Conservation (phyloP, 2,113 vertebrate genomes). For the Tragelaphus buxtoni region DNA sequence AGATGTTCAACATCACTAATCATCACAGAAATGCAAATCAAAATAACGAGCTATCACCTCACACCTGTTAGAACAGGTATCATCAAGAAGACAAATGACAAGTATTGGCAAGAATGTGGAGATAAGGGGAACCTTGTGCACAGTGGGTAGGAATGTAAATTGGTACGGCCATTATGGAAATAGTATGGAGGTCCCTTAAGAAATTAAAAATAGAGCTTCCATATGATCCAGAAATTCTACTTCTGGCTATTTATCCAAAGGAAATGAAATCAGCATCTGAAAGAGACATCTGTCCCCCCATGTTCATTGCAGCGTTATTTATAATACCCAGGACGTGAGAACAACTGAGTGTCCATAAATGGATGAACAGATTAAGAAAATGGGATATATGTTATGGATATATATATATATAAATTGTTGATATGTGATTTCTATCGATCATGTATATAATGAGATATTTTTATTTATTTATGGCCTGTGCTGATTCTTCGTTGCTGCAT, state of each 20-base stretch:
- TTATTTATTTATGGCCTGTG: neutral
- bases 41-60: neutral
- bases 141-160: neutral
- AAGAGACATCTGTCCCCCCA: neutral
- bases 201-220: neutral
- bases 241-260: neutral
- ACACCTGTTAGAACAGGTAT: neutral
- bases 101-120: neutral
- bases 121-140: neutral
- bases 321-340: neutral
- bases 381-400: neutral
- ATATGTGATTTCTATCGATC: neutral
- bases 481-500: neutral
- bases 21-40: neutral
- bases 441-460: neutral
- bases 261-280: neutral
- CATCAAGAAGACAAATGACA: neutral
- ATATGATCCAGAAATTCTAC: neutral
- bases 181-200: neutral
- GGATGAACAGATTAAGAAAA: neutral
- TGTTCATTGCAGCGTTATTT: neutral
- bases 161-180: neutral
- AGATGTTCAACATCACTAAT: neutral
- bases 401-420: neutral
- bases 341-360: neutral